Base-by-base conservation (phyloP, 2,113 vertebrate species). In the Charadrius vociferus region DNA sequence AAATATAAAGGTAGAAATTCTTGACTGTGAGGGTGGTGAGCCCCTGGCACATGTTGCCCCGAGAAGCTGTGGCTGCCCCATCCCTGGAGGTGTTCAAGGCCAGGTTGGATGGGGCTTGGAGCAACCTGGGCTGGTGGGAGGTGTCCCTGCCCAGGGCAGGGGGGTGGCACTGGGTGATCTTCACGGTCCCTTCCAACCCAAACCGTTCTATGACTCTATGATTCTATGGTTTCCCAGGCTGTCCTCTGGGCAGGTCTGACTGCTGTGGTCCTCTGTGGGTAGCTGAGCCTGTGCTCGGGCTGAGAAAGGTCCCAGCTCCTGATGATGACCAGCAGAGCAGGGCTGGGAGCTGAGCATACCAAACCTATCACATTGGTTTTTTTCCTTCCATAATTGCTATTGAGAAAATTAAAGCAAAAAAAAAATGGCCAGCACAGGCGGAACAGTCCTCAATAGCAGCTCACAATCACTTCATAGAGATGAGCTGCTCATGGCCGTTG, bases 381-480 rank as follows among this genome's bases (percentile, higher is more conserved):
- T 10, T 1, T 2, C 27, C 26, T 15, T n/a, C 19, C 2, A 1
- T 5, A 61, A 13, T 5, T 65, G 18, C 21, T 59, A 6, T 6
- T 65, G 56, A 75, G 68, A 41, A 59, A 90, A 91, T 37, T 2
- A 81, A 58, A 55, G 4, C 36, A 24, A 50, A 83, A 63, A 50
- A 83, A 63, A 70, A 32, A 15, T 12, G 56, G 10, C 16, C 50
- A 49, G 50, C 21, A 3, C 14, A 36, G 58, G 52, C 86, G 58
- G 50, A 41, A 15, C 4, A 29, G 19, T 16, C 52, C 52, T 59
- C 61, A 50, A 22, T 1, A 74, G 65, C 55, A 74, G 81, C 61
- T 90, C 68, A 43, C 59, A 22, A 14, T 34, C 47, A 12, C 29
- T 50, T 34, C 27, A n/a, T 26, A 21, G 12, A n/a, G 43, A 74